Conservation (phyloP, 2,888 invertebrate species). For the Dynastes maya region DNA sequence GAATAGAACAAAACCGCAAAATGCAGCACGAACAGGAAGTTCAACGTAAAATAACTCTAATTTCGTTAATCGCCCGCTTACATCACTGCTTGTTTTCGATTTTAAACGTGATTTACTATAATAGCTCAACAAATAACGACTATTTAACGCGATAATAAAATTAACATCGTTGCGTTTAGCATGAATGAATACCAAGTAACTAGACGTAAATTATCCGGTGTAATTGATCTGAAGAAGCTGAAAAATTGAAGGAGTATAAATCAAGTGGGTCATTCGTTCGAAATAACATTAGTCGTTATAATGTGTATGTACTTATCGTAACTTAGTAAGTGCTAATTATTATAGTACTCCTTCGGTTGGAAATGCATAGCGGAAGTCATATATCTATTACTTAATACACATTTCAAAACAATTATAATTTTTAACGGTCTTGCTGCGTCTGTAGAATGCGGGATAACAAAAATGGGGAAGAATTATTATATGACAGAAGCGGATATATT, state of each 20-base stretch:
- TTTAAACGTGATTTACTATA: constrained; percentile 18
- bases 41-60: constrained; percentile 4
- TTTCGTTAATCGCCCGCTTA: constrained; percentile 22
- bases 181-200: background rate
- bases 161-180: constrained; percentile 5
- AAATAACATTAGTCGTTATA: too few species aligned
- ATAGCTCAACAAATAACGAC: constrained; percentile 5
- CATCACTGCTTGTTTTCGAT: constrained; percentile 11
- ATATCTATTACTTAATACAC: too few species aligned
- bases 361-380: too few species aligned
- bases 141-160: constrained; percentile 11
- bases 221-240: background rate
- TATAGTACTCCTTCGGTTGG: too few species aligned
- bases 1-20: constrained; percentile 16
- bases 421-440: too few species aligned
- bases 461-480: too few species aligned
- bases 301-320: too few species aligned
- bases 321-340: too few species aligned
- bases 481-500: too few species aligned
- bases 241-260: background rate
- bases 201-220: background rate
- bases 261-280: too few species aligned
- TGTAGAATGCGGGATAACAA: too few species aligned
- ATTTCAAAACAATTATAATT: too few species aligned
- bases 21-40: constrained; percentile 19